These are phyloP conservation scores for Melieria picta DNA, from an alignment of 2,888 invertebrate genomes.

Conservation along the genomic window DNA sequence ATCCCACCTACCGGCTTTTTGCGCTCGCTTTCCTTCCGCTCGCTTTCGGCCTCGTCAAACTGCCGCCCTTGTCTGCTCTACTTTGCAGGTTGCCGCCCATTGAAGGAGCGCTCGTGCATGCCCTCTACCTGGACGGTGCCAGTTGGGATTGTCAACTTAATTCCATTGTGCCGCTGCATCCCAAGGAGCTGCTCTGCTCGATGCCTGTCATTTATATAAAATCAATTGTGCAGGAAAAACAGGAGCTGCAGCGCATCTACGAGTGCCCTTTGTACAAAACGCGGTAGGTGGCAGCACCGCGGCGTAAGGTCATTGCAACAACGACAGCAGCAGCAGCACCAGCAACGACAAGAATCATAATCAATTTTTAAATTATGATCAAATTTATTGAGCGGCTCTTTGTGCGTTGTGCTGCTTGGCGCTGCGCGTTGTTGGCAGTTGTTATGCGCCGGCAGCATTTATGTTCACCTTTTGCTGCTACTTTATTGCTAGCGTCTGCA, in stretches of 20 bases:
- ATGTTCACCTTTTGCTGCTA: no score
- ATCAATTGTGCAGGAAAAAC: constrained; percentile 90
- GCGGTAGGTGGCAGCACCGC: constrained; percentile 65
- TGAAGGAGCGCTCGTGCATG: constrained; percentile 92
- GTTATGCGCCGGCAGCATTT: not conserved
- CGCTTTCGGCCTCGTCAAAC: not conserved
- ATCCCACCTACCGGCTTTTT: no score
- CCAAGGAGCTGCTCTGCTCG: constrained; percentile 90
- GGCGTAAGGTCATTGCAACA: not conserved
- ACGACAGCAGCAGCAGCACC: no score
- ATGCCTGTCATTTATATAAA: constrained; percentile 93
- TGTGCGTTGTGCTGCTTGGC: no score
- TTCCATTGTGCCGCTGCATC: constrained; percentile 83
- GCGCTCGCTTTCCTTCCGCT: no score
- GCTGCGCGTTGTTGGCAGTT: no score
- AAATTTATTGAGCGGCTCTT: no score
- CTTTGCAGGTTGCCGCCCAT: constrained; percentile 77
- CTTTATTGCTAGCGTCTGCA: no score
- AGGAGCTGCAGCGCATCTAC: constrained; percentile 84
- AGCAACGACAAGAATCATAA: not conserved
- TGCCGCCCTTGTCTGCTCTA: not conserved
- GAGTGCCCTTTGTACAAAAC: constrained; percentile 97
- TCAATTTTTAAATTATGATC: not conserved
- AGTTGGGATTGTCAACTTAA: constrained; percentile 88
- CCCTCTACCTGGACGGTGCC: constrained; percentile 93